Conservation (phyloP, 2,113 vertebrate genomes). For the Nycticebus coucang region DNA sequence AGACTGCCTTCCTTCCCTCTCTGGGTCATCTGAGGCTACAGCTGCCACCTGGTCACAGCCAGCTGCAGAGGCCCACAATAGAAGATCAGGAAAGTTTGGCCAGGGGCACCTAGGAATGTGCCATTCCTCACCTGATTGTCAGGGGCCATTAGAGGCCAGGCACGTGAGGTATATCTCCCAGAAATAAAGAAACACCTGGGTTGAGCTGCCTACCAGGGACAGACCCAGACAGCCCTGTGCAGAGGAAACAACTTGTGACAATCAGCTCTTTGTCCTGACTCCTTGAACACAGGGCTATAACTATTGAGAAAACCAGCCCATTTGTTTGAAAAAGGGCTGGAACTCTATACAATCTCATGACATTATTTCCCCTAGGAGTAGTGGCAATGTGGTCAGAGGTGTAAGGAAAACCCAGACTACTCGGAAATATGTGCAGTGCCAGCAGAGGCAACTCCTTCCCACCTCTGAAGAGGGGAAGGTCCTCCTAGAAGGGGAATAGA, state of each 20-base stretch:
- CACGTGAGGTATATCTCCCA: neutral
- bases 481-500: neutral
- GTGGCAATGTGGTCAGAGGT: neutral
- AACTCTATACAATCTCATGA: neutral
- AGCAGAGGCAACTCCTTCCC: neutral
- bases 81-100: neutral
- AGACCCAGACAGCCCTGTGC: neutral
- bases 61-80: neutral
- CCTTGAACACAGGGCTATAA: neutral
- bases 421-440: accelerated
- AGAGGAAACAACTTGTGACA: neutral
- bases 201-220: neutral
- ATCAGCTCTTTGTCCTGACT: neutral
- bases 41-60: neutral
- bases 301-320: neutral
- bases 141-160: neutral
- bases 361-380: neutral
- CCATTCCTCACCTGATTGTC: neutral
- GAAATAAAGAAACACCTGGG: neutral
- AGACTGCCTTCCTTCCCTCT: conserved; percentile 78
- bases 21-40: conserved; percentile 9
- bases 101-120: neutral
- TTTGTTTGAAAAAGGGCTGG: neutral
- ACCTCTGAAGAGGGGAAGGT: neutral
- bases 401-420: neutral